A percentile compares a stretch with the other conserved stretches of the same genome.
phyloP scores from a whole-genome alignment of 2,888 invertebrate genomes.

The Dynastes tityus region DNA sequence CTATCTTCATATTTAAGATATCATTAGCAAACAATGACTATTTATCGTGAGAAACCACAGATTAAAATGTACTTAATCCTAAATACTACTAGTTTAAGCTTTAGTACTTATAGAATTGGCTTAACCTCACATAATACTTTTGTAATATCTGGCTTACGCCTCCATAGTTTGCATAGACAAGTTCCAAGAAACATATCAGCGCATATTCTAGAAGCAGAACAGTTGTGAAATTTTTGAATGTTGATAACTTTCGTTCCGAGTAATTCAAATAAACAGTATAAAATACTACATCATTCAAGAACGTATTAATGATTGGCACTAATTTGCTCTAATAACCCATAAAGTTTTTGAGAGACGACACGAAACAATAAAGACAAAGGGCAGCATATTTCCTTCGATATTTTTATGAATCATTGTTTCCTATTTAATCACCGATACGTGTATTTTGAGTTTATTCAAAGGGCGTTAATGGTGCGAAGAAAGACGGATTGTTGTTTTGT shows the following conservation, averaged over 20 bases:
- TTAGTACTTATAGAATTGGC: too few relatives aligned
- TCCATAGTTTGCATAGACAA: too few relatives aligned
- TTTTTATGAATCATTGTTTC: constrained; percentile 48
- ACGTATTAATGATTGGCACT: not conserved
- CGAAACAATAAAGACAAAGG: constrained; percentile 34
- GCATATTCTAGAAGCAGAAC: too few relatives aligned
- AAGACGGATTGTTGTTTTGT: constrained; percentile 43
- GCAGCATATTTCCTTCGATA: not conserved
- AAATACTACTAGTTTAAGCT: too few relatives aligned
- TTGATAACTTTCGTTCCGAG: not conserved
- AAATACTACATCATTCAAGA: not conserved
- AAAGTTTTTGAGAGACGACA: constrained; percentile 35
- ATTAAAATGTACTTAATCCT: too few relatives aligned
- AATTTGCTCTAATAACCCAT: constrained; percentile 33
- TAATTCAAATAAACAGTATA: not conserved
- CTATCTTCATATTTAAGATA: not conserved
- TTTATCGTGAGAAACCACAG: too few relatives aligned
- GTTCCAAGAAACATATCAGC: too few relatives aligned
- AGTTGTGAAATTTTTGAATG: not conserved
- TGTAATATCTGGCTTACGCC: too few relatives aligned
- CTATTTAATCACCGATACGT: constrained; percentile 31
- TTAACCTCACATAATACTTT: too few relatives aligned
- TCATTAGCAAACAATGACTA: too few relatives aligned
- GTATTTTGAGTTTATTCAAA: constrained; percentile 35
- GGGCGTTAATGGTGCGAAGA: constrained; percentile 39